Base-by-base conservation (phyloP, 2,797 vertebrate species). In the Neosalanx taihuensis region DNA sequence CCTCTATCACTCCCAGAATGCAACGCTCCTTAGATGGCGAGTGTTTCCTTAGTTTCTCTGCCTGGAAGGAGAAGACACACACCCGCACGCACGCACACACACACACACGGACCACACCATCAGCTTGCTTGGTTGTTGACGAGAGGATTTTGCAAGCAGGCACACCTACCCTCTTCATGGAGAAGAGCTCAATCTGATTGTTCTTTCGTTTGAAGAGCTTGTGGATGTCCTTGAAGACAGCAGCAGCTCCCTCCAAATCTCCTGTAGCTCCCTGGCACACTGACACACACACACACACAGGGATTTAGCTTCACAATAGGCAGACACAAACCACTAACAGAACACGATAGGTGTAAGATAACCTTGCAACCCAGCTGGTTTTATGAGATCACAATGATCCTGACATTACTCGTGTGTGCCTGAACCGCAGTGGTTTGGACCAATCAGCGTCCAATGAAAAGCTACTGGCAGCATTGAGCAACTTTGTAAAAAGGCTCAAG, bases 111-210 rank as follows among this genome's bases (percentile, higher is more conserved):
- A 2, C 41, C 41, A 9, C 41, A 13, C 12, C 41, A 13, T 46
- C 41, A 46, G 41, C 41, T 46, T 46, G 41, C 41, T 46, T 46
- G 3, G 12, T 46, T 46, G 41, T 46, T 46, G 41, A 46, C 41
- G 13, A 46, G 41, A 46, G 41, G 41, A 46, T 10, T 46, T 13
- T 46, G 41, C 41, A 46, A 46, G 41, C 41, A 46, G 41, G 41
- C 12, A 56, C 3, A 77, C 90, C 77, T 66, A 93, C 93, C 84
- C 90, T 97, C 90, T 96, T 97, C 81, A 96, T 90, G 2, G 97
- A 96, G 88, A 99, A 99, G 79, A 98, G 91, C 80, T 99, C 98
- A 4, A 99, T 99, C 87, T 99, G 98, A 88, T 99, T 99, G 84
- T 97, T 98, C 88, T 96, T 98, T 82, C 97, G 95, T 85, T 96